phyloP scores from a whole-genome alignment of 2,888 invertebrate genomes.

The Deladenus siricidicola region DNA sequence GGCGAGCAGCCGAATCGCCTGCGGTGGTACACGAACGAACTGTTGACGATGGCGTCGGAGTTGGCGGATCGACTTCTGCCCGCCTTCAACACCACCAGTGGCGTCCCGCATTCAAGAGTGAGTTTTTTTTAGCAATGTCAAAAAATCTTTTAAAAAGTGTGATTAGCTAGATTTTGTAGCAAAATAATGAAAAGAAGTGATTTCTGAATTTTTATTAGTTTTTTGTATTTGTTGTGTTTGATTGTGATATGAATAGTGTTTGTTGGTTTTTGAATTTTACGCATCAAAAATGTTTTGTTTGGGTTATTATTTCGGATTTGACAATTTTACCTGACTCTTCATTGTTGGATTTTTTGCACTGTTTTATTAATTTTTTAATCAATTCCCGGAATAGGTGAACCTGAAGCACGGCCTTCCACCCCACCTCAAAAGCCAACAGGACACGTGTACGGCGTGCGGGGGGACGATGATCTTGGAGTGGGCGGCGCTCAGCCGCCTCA shows the following conservation, averaged over 20 bases:
- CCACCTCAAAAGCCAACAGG: slow-evolving; percentile 40
- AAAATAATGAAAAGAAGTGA: background rate
- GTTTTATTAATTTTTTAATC: too few species aligned
- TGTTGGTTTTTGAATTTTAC: background rate
- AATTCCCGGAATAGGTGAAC: slow-evolving; percentile 50
- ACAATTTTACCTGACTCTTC: too few species aligned
- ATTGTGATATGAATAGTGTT: background rate
- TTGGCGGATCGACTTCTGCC: slow-evolving; percentile 82
- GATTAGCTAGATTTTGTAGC: background rate
- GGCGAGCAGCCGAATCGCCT: slow-evolving; percentile 60
- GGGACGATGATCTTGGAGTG: slow-evolving; percentile 95
- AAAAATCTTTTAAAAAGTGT: background rate
- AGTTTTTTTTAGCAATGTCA: too few species aligned
- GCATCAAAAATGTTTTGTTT: slow-evolving; percentile 1
- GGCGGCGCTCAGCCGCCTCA: slow-evolving; percentile 84
- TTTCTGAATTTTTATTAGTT: background rate
- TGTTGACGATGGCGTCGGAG: slow-evolving; percentile 71
- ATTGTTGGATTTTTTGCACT: too few species aligned
- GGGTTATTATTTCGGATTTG: background rate
- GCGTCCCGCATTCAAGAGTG: slow-evolving; percentile 90
- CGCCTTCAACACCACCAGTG: slow-evolving; percentile 95
- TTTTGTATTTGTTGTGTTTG: too few species aligned
- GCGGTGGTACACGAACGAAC: slow-evolving; percentile 61
- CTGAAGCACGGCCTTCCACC: slow-evolving; percentile 51
- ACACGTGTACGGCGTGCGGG: slow-evolving; percentile 74